Base-by-base conservation (phyloP, 1,140 invertebrate genomes). In the Drosophila athabasca region DNA sequence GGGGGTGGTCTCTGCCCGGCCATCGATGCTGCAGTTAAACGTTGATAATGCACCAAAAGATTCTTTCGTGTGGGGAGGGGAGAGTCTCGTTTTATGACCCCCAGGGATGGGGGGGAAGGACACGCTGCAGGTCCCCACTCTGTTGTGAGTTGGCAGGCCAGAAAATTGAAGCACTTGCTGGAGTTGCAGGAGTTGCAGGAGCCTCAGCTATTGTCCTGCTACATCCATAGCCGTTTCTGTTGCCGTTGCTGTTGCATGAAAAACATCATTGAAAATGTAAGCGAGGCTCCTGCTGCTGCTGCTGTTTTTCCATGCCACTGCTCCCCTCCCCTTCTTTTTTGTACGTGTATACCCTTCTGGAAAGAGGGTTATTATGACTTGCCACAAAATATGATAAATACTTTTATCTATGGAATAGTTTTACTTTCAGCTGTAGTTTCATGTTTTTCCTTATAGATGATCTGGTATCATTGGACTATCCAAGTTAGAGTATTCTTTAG, bases 141-240 rank as follows among this genome's bases (percentile, higher is more conserved):
- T 55, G 71, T 68, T 76, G 58, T 48, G 57, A 77, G 69, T 85
- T 85, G 82, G 82, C 82, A 82, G 69, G 62, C 78, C 82, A 71
- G 82, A 88, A 87, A 87, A 87, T 87, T 87, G 83, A 88, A 82
- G 83, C 66, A 88, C 70, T 88, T 78, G 78, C 66, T 69, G 17
- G 17, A 19, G 17, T 19, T 19, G 70, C 24, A 5, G 71, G 50
- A 46, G 60, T 35, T 49, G 49, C 61, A 41, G 39, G 46, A 50
- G 22, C 49, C 43, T 48, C 29, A 48, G 19, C 48, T 70, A 71
- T 79, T 83, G 79, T 75, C 58, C 59, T 53, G 43, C 19, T 64
- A 62, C 67, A 50, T 26, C 75, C 19, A 11, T 5, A 39, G 17
- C 50, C n/a, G 11, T 29, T 41, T 22, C 29, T 17, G 11, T 29